Evolutionary conservation across 2,888 invertebrate species (phyloP), one percentile per base, ranked within the genome.

Genomic region (Arrhopalites spinosus): DNA sequence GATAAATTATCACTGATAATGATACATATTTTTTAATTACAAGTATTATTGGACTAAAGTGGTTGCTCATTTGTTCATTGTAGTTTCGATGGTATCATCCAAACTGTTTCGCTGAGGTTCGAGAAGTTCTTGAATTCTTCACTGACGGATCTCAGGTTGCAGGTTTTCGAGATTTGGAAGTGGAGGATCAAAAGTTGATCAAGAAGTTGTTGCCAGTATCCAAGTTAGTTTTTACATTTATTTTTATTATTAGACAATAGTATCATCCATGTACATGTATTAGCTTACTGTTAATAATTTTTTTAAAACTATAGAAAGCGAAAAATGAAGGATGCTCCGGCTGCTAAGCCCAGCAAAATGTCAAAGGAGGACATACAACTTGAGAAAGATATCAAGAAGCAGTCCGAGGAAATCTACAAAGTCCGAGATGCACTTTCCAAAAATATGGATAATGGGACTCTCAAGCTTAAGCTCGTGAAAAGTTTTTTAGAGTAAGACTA

Each of bases 11-110:
- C n/a, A n/a, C n/a, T n/a, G n/a, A n/a, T n/a, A n/a, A n/a, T n/a
- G n/a, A n/a, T n/a, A n/a, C 25, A 23, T 2, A 11, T 61, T 63
- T 45, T 36, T 61, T 23, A 25, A 5, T 15, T 23, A 23, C 11
- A 25, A 5, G 61, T 61, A 36, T 36, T 36, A 7, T 36, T 36
- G n/a, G 29, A 30, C 8, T 27, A 43, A 27, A 67, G n/a, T 68
- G 59, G 53, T 36, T n/a, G n/a, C n/a, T n/a, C n/a, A n/a, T n/a
- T n/a, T n/a, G n/a, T n/a, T n/a, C n/a, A n/a, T 72, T 36, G 50
- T 45, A 81, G 81, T 78, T 94, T 75, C 87, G 91, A 71, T 98
- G 97, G 97, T 91, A 97, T 85, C 98, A 98, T 86, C 86, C 95
- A 1, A 91, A 93, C 77, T 98, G 98, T 85, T 98, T 98, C 87